Evolutionary conservation across 2,797 vertebrate genomes (phyloP).

Genomic region (Chloroceryle inda): DNA sequence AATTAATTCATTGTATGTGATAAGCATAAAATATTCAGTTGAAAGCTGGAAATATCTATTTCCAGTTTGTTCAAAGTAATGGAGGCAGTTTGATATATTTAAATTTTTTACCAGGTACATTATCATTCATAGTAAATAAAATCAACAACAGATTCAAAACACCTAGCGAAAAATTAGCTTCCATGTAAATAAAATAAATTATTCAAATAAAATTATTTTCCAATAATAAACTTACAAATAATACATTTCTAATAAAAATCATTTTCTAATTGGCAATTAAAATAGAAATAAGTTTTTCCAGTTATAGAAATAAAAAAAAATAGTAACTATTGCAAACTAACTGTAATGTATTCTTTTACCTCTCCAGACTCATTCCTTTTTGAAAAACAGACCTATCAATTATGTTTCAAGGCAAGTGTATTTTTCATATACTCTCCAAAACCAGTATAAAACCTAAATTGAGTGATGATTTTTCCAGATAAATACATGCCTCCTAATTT

Average conservation of each 20-base stretch:
- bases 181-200: background rate
- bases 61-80: background rate
- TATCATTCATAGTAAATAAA: background rate
- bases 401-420: background rate
- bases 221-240: background rate
- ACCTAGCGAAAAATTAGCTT: background rate
- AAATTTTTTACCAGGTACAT: background rate
- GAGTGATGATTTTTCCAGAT: background rate
- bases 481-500: background rate
- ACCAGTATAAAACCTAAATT: background rate
- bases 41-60: background rate
- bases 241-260: background rate
- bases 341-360: background rate
- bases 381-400: background rate
- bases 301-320: background rate
- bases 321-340: background rate
- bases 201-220: conserved; percentile 7
- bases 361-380: background rate
- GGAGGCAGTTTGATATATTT: background rate
- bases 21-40: background rate
- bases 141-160: background rate
- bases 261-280: background rate
- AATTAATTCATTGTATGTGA: background rate
- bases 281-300: background rate
- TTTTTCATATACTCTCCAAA: background rate